Conservation (phyloP, 2,113 vertebrate genomes). For the Cyprinodon brontotheroides region DNA sequence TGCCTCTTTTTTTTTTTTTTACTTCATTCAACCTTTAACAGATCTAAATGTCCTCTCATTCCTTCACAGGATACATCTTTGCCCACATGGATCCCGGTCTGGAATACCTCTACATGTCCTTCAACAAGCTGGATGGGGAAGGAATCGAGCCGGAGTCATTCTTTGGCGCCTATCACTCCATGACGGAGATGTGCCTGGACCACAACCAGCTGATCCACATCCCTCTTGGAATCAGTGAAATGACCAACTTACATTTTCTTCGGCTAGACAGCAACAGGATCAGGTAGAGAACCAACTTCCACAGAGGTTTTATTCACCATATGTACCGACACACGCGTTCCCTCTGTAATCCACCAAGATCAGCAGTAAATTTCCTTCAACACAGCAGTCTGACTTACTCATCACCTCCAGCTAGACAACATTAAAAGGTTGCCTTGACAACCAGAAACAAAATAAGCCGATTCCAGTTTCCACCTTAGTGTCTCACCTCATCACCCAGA, state of each 20-base stretch:
- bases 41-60: background rate
- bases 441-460: constrained; percentile 53
- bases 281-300: constrained; percentile 77
- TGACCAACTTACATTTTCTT: constrained; percentile 90
- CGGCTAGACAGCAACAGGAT: constrained; percentile 93
- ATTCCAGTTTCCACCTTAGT: constrained; percentile 42
- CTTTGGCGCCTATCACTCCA: constrained; percentile 86
- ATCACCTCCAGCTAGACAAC: constrained; percentile 22
- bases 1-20: too few species aligned
- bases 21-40: too few species aligned
- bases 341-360: background rate
- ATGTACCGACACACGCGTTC: background rate
- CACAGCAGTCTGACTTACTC: constrained; percentile 35
- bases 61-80: constrained; percentile 86
- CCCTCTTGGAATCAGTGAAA: constrained; percentile 88
- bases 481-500: constrained; percentile 21
- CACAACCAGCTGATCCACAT: constrained; percentile 88
- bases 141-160: constrained; percentile 90
- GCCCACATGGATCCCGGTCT: constrained; percentile 94
- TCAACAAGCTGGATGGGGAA: constrained; percentile 88
- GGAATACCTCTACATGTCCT: constrained; percentile 95
- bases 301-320: background rate
- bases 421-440: constrained; percentile 36
- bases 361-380: background rate
- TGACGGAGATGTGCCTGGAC: constrained; percentile 93